Evolutionary conservation across 2,797 vertebrate genomes (phyloP), one percentile per base, ranked within the genome.

Genomic region (Myiotriccus ornatus): DNA sequence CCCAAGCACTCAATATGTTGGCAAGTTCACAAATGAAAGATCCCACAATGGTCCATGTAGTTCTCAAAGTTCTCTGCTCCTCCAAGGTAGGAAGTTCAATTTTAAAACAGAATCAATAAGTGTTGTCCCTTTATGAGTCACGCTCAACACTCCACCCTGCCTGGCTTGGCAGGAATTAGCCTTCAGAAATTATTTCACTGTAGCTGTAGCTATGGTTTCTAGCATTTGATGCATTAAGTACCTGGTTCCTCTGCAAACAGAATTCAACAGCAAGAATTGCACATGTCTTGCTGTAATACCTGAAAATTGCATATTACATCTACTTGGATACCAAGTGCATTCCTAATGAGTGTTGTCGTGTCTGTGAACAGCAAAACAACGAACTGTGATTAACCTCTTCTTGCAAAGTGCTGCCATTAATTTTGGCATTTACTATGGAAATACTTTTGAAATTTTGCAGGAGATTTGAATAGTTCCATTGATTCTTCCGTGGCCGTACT

Each of bases 341-440:
- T 93, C 55, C 8, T 87, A 96, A 96, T 83, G 56, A 92, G 41
- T 53, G 34, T 71, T 94, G 90, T 74, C n/a, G 0, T 77, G 88
- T 78, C 68, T 88, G 91, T 41, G 91, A 97, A 95, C 32, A 96
- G 74, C 84, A 86, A 94, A 97, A 97, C 96, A 97, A 95, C 76
- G 93, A 97, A 73, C 93, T 70, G 83, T 95, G 93, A 96, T 97
- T 96, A 96, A 96, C 94, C 90, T 96, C 93, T 93, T 94, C 94
- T 89, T 95, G 50, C 71, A 87, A 97, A 96, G 87, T 83, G 85
- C 89, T 97, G 91, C 79, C 93, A 89, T 93, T 97, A 93, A 93
- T 94, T 96, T 94, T 95, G 89, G 79, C 63, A 95, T 93, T 97
- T 93, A 83, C 73, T 87, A 21, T 6, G 83, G 79, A 92, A 97